Evolutionary conservation across 2,888 invertebrate genomes (phyloP).

Genomic region (Morpho helenor): DNA sequence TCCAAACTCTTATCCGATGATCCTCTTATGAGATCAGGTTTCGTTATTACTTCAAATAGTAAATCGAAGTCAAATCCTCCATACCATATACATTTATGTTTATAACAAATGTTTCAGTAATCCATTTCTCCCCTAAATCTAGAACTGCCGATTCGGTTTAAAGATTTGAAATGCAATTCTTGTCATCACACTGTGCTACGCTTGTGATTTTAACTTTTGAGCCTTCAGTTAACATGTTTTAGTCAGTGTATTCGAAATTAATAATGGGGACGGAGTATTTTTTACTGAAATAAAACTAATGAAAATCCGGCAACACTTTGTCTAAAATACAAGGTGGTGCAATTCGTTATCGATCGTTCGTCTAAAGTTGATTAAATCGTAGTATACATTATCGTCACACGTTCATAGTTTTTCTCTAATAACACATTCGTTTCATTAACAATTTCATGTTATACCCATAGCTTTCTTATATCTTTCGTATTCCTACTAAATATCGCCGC

Average conservation of each 20-base stretch:
- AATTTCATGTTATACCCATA: neutral
- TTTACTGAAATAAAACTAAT: slow-evolving; percentile 19
- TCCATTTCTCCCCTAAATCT: no score
- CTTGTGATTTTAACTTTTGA: slow-evolving; percentile 2
- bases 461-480: no score
- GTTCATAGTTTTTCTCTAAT: neutral
- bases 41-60: no score
- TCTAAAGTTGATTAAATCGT: neutral
- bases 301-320: slow-evolving; percentile 5
- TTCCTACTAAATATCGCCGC: neutral
- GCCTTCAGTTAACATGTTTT: slow-evolving; percentile 6
- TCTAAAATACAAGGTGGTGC: slow-evolving; percentile 11
- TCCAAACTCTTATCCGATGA: neutral
- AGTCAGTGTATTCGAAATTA: slow-evolving; percentile 41
- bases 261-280: slow-evolving; percentile 54
- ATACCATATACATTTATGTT: no score
- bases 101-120: no score
- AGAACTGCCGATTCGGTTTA: neutral
- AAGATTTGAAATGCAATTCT: neutral
- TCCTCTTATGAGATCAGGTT: no score
- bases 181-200: slow-evolving; percentile 2
- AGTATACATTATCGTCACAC: slow-evolving; percentile 4
- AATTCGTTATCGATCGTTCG: slow-evolving; percentile 10
- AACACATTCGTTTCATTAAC: slow-evolving; percentile 2
- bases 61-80: no score